Evolutionary conservation across 2,888 invertebrate genomes (phyloP), one percentile per base, ranked within the genome.

Genomic region (Caenorhabditis angaria): DNA sequence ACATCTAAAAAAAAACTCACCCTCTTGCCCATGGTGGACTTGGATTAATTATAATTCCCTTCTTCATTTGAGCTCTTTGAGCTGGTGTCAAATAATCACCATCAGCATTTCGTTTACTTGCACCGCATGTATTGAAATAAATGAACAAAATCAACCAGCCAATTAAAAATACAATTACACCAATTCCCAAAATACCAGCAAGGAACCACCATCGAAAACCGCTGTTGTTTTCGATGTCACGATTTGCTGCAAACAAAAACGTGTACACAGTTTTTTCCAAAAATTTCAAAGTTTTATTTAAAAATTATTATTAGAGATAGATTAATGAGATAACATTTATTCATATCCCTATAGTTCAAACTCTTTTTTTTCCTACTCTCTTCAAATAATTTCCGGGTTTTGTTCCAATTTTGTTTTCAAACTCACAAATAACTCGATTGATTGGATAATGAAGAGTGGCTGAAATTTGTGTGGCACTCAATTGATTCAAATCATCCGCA

Each of bases 81-180:
- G 27, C 62, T 22, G 25, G 35, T 5, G 63, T 57, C 53, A 71
- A 24, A 32, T 60, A 61, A 12, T 63, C 56, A 12, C n/a, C 54
- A 54, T 27, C 27, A 14, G 18, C 24, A 27, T 54, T 59, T 3
- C 51, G 51, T 51, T 25, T n/a, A 6, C 2, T 25, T 18, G 25
- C 18, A 14, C 70, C 77, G 32, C 79, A 79, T 1, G 69, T 65
- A 22, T 79, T 79, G 57, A 60, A 79, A 41, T 70, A 75, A 14
- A 70, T 27, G 47, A 77, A 76, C 25, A 79, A 61, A 14, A 72
- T 61, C 12, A 72, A 69, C 79, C 79, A 79, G 59, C 79, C 79
- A 18, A 77, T 32, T 0, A 65, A 5, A 6, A 77, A 61, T 4
- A 79, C 6, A 20, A 76, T 59, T 1, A 74, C 24, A 12, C 79